phyloP scores from a whole-genome alignment of 2,888 invertebrate genomes.

The Schizaphis graminum region DNA sequence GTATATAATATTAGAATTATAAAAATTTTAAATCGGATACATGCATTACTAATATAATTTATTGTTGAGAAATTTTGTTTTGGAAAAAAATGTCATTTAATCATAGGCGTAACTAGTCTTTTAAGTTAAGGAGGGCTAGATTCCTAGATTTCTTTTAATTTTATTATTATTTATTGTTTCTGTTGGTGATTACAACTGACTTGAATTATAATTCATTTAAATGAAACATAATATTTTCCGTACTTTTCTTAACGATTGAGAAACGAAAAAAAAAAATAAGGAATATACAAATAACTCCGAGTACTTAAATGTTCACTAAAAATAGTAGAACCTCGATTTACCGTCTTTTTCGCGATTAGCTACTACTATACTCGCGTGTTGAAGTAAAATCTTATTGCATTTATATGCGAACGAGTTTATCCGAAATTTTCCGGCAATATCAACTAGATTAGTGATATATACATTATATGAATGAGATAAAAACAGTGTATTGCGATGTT shows the following conservation, averaged over 20 bases:
- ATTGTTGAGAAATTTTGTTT: no score
- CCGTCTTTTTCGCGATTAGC: neutral
- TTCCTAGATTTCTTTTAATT: no score
- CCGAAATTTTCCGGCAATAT: neutral
- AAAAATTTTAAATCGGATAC: no score
- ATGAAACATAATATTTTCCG: neutral
- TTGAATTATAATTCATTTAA: no score
- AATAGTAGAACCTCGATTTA: no score
- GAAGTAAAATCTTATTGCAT: neutral
- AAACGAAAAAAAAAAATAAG: neutral
- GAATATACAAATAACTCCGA: neutral
- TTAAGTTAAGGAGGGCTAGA: no score
- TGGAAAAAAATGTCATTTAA: no score
- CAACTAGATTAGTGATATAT: neutral
- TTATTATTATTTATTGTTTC: no score
- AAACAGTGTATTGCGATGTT: neutral
- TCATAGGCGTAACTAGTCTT: no score
- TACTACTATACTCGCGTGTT: neutral
- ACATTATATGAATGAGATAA: neutral
- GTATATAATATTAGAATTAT: no score
- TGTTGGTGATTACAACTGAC: no score
- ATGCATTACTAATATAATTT: no score
- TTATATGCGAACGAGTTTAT: neutral
- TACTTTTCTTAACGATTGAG: neutral
- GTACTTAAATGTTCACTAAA: neutral